Conservation (phyloP, 1,140 invertebrate genomes). For the Eufriesea mexicana region DNA sequence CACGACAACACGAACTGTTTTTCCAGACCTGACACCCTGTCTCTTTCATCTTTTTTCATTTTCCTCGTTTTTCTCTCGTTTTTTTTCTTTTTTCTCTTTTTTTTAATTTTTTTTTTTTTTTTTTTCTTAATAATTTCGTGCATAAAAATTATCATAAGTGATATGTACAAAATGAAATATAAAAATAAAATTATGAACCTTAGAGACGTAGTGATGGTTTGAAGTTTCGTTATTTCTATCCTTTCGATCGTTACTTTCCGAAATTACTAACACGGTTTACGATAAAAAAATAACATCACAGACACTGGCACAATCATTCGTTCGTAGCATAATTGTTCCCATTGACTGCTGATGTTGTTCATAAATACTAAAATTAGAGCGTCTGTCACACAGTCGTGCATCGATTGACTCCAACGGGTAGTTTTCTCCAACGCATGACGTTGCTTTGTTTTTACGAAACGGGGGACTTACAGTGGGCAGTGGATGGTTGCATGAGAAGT, state of each 20-base stretch:
- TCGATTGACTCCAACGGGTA: conserved; percentile 55
- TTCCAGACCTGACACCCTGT: not conserved
- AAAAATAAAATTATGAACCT: conserved; percentile 60
- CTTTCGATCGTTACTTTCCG: conserved; percentile 16
- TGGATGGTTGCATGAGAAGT: conserved; percentile 75
- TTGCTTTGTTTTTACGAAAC: conserved; percentile 66
- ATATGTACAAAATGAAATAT: conserved; percentile 67
- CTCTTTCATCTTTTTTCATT: conserved; percentile 35
- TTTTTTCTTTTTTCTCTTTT: conserved; percentile 27
- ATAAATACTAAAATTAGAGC: conserved; percentile 63
- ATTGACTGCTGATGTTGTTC: conserved; percentile 66
- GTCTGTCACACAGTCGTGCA: conserved; percentile 52
- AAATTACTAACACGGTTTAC: conserved; percentile 20
- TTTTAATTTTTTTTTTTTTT: conserved; percentile 37
- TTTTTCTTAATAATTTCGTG: conserved; percentile 44
- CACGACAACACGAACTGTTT: conserved; percentile 7
- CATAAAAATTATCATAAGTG: conserved; percentile 58
- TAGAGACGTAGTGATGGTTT: conserved; percentile 36
- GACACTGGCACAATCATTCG: conserved; percentile 65
- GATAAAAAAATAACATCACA: conserved; percentile 60
- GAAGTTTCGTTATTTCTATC: conserved; percentile 27
- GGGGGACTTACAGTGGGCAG: conserved; percentile 77
- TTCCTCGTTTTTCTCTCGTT: conserved; percentile 13
- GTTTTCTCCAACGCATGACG: conserved; percentile 53
- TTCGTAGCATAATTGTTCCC: conserved; percentile 56